Conservation (phyloP, 2,113 vertebrate species). For the Podarcis raffonei region DNA sequence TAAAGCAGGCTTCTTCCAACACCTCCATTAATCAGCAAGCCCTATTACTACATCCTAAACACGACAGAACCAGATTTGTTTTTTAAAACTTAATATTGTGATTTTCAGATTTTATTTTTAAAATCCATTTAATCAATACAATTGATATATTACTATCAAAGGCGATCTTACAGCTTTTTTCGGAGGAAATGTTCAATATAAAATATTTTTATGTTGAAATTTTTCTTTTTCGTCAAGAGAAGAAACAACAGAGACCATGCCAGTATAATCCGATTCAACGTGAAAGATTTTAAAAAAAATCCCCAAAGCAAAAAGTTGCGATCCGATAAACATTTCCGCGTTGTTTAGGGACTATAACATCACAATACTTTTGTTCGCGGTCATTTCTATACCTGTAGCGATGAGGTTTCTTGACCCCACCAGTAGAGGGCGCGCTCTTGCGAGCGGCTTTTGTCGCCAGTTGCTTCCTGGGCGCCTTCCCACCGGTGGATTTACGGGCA, state of each 20-base stretch:
- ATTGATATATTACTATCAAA: not conserved
- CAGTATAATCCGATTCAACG: not conserved
- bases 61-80: not conserved
- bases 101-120: constrained; percentile 1
- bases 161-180: not conserved
- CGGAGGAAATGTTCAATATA: not conserved
- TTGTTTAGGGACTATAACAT: not conserved
- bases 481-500: constrained; percentile 78
- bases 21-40: not conserved
- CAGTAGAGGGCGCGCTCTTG: constrained; percentile 80
- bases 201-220: not conserved
- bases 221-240: not conserved
- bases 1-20: not conserved
- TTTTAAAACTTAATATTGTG: not conserved
- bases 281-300: not conserved
- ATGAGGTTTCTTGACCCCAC: constrained; percentile 81
- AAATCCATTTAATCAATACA: not conserved
- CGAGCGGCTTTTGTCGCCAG: constrained; percentile 81
- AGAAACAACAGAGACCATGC: not conserved
- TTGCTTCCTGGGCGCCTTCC: constrained; percentile 79
- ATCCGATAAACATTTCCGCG: constrained; percentile 14
- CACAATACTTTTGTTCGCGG: not conserved
- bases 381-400: constrained; percentile 73
- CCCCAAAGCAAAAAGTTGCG: constrained; percentile 16
- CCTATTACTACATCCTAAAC: not conserved